Percentiles rank a stretch among this genome's conserved stretches.
Evolutionary conservation across 2,888 invertebrate species (phyloP).

Genomic region (Scrobipalpa costella): DNA sequence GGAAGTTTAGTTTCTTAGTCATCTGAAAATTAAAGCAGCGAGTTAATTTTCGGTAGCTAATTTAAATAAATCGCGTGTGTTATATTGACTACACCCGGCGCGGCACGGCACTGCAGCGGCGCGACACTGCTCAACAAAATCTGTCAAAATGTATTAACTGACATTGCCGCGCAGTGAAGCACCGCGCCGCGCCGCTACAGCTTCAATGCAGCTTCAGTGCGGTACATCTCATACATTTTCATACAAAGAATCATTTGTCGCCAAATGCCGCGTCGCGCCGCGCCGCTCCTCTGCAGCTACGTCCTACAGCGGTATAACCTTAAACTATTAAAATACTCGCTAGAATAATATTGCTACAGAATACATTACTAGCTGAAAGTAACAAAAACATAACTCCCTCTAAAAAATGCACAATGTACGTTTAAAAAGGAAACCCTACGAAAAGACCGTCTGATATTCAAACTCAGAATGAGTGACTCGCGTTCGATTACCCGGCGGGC

Average conservation of each 20-base stretch:
- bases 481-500: neutral
- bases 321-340: neutral
- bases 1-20: slow-evolving; percentile 71
- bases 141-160: too few species aligned
- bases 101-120: too few species aligned
- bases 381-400: neutral
- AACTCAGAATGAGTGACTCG: neutral
- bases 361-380: neutral
- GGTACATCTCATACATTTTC: too few species aligned
- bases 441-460: neutral
- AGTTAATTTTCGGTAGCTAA: neutral
- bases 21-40: slow-evolving; percentile 53
- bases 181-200: too few species aligned
- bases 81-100: neutral
- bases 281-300: too few species aligned
- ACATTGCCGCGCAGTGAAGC: too few species aligned
- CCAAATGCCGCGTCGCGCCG: too few species aligned
- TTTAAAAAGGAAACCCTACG: neutral
- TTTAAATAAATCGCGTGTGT: neutral
- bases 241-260: too few species aligned
- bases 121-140: too few species aligned
- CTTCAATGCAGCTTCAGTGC: too few species aligned
- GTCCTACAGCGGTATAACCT: too few species aligned
- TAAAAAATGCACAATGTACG: neutral
- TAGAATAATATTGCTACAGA: too few species aligned